A percentile compares a stretch with the other conserved stretches of the same genome.
phyloP scores from a whole-genome alignment of 1,140 invertebrate genomes.

The Danaus plexippus region DNA sequence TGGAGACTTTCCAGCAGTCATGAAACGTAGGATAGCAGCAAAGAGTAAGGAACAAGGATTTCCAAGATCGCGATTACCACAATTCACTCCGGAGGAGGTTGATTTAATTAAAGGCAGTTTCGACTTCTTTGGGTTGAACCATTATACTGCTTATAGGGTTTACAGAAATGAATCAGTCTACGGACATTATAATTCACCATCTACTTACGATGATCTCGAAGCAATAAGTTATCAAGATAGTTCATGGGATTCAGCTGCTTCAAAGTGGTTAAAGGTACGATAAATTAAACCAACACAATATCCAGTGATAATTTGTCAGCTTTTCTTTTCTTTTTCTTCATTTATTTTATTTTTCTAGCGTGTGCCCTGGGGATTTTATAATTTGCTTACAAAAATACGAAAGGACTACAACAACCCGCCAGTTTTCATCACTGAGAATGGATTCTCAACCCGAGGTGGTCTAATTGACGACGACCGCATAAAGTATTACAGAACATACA shows the following conservation, averaged over 20 bases:
- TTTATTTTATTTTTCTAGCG: conserved; percentile 20
- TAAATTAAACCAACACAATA: neutral
- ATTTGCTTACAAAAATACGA: conserved; percentile 36
- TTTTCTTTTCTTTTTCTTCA: neutral
- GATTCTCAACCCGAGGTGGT: conserved; percentile 38
- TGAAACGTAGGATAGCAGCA: conserved; percentile 15
- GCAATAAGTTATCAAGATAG: conserved; percentile 1
- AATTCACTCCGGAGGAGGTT: conserved; percentile 14
- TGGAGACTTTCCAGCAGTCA: conserved; percentile 16
- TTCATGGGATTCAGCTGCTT: neutral
- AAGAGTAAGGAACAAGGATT: conserved; percentile 22
- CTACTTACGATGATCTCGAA: conserved; percentile 10
- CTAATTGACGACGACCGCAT: conserved; percentile 44
- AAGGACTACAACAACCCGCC: conserved; percentile 40
- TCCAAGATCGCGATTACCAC: conserved; percentile 13
- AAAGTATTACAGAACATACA: conserved; percentile 62
- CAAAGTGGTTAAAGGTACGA: neutral
- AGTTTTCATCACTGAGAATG: conserved; percentile 49
- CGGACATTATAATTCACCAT: conserved; percentile 8
- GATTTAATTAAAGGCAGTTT: conserved; percentile 12
- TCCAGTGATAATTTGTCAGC: no score
- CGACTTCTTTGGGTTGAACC: conserved; percentile 18
- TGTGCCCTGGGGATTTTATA: conserved; percentile 38
- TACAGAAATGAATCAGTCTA: conserved; percentile 16
- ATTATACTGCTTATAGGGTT: conserved; percentile 9